Evolutionary conservation across 2,888 invertebrate genomes (phyloP), one percentile per base, ranked within the genome.

Genomic region (Agriotes lineatus): DNA sequence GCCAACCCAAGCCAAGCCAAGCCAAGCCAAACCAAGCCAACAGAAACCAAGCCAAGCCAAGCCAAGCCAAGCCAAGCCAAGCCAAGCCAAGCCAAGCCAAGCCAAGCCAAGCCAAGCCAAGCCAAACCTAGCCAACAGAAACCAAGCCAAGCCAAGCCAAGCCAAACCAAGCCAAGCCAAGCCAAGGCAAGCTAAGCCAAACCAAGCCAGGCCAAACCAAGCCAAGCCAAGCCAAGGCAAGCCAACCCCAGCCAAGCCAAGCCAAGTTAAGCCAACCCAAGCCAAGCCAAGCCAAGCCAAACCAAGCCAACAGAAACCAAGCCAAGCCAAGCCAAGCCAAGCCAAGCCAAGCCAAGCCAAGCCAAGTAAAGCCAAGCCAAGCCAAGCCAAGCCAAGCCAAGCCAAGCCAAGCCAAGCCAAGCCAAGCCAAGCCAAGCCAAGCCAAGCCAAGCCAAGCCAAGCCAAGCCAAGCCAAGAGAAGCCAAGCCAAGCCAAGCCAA

Each of bases 241-340:
- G 35, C n/a, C 35, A 37, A 37, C 9, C n/a, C 35, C 5, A 37
- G 35, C n/a, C 35, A n/a, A 37, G 35, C n/a, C 35, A n/a, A 37
- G 35, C n/a, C 35, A n/a, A 37, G 35, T 37, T n/a, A n/a, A 37
- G 35, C 7, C 25, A 25, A 37, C 9, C n/a, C 35, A n/a, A 37
- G 35, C n/a, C 35, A n/a, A 37, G 35, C n/a, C 35, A n/a, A 37
- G n/a, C n/a, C 35, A n/a, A 37, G 35, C n/a, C 35, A n/a, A 37
- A n/a, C n/a, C 35, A n/a, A 37, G 35, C n/a, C 35, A n/a, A 37
- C 9, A 10, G 9, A 37, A 37, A n/a, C n/a, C 10, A n/a, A 37
- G 35, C n/a, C 35, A n/a, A 3, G n/a, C n/a, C 35, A n/a, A 37
- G 35, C 7, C 25, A 25, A 37, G 35, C n/a, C 35, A n/a, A 37